Evolutionary conservation across 2,888 invertebrate species (phyloP).

Genomic region (Ophion obscuratus): DNA sequence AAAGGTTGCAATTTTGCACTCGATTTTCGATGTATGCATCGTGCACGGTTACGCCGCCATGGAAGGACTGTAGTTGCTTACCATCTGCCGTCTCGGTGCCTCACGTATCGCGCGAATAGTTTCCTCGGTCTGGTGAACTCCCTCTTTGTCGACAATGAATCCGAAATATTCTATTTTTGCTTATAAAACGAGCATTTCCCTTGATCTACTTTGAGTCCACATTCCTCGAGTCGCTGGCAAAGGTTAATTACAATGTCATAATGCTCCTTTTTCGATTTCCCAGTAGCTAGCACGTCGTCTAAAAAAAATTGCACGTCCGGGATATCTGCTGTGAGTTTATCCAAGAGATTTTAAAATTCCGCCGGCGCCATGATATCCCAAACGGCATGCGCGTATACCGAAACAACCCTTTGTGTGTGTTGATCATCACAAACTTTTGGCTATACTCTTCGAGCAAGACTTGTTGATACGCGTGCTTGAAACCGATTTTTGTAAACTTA

Average conservation of each 20-base stretch:
- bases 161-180: constrained; percentile 19
- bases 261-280: constrained; percentile 23
- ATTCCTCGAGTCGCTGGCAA: constrained; percentile 32
- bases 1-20: constrained; percentile 32
- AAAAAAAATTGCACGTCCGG: constrained; percentile 30
- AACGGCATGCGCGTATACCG: constrained; percentile 42
- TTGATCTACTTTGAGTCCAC: constrained; percentile 22
- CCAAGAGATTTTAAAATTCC: constrained; percentile 31
- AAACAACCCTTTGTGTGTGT: constrained; percentile 29
- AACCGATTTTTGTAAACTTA: constrained; percentile 38
- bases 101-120: constrained; percentile 28
- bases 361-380: constrained; percentile 41
- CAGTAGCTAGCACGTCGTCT: constrained; percentile 29
- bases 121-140: constrained; percentile 33
- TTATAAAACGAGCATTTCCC: constrained; percentile 28
- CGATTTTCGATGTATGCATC: constrained; percentile 39
- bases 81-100: constrained; percentile 28
- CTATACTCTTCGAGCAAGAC: constrained; percentile 41
- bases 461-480: constrained; percentile 32
- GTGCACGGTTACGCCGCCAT: constrained; percentile 28
- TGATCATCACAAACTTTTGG: constrained; percentile 38
- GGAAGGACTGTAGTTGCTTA: constrained; percentile 30
- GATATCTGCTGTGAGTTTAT: constrained; percentile 23
- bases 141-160: constrained; percentile 19
- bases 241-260: constrained; percentile 20